phyloP scores from a whole-genome alignment of 2,888 invertebrate species.

The Beris chalybata region DNA sequence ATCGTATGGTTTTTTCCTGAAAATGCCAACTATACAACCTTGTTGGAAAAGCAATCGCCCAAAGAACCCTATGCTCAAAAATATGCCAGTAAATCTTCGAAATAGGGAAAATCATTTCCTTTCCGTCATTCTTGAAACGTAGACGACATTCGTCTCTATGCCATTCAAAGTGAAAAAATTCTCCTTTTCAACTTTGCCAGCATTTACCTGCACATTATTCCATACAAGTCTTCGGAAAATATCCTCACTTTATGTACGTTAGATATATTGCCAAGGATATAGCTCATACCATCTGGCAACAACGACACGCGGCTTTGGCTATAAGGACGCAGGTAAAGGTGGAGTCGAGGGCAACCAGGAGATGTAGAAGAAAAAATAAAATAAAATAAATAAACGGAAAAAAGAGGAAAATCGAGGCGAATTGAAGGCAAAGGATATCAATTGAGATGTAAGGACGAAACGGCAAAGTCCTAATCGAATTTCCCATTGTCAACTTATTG shows the following conservation, averaged over 20 bases:
- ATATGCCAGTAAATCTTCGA: not conserved
- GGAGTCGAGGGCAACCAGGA: not conserved
- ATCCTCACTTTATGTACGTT: not conserved
- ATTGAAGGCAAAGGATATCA: slow-evolving; percentile 3
- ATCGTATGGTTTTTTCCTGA: slow-evolving; percentile 18
- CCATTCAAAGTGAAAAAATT: not conserved
- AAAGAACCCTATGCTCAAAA: not conserved
- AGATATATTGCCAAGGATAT: too few relatives aligned
- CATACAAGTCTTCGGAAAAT: not conserved
- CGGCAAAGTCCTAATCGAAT: slow-evolving; percentile 32
- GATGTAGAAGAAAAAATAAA: not conserved
- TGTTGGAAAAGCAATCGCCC: not conserved
- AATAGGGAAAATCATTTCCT: slow-evolving; percentile 3
- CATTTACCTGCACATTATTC: slow-evolving; percentile 24
- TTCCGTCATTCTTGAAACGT: not conserved
- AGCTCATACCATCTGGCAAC: too few relatives aligned
- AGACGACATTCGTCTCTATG: not conserved
- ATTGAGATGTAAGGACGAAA: slow-evolving; percentile 4
- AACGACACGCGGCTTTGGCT: too few relatives aligned
- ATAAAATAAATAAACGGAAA: not conserved
- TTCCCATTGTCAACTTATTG: slow-evolving; percentile 39
- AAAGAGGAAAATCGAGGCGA: not conserved
- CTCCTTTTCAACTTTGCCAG: slow-evolving; percentile 15
- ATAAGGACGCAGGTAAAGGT: not conserved
- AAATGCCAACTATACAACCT: slow-evolving; percentile 25